Percentiles rank a stretch among this genome's conserved stretches.
These are phyloP conservation scores for Scortum barcoo DNA, from an alignment of 2,113 vertebrate genomes.

Conservation along the genomic window DNA sequence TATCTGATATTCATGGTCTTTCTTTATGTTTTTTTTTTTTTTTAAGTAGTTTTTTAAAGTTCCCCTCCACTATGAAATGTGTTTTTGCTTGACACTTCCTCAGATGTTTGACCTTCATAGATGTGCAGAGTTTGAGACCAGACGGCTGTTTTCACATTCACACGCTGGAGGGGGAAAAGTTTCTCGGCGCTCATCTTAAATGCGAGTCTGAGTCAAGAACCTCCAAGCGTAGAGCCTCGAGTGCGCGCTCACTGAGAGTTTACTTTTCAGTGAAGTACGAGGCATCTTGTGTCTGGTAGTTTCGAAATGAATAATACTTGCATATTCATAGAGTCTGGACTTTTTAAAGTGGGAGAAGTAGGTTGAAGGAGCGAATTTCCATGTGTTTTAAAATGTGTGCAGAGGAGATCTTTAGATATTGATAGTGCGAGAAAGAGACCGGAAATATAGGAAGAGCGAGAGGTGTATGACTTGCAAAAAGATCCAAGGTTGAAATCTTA, in stretches of 20 bases:
- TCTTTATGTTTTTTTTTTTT: not conserved
- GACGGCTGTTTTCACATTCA: slow-evolving; percentile 2
- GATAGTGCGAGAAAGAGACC: not conserved
- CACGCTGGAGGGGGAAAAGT: not conserved
- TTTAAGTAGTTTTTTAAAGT: not conserved
- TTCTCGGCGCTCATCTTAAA: not conserved
- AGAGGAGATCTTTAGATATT: not conserved
- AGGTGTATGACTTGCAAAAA: too few relatives aligned
- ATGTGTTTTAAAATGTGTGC: not conserved
- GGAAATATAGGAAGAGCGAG: not conserved
- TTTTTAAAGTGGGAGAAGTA: not conserved
- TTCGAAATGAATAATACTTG: not conserved
- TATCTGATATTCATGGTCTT: not conserved
- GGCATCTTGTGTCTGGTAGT: not conserved
- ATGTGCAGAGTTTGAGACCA: not conserved
- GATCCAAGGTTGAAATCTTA: not conserved
- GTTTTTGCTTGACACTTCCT: not conserved
- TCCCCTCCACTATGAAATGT: not conserved
- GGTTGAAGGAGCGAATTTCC: not conserved
- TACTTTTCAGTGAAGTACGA: too few relatives aligned
- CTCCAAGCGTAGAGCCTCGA: not conserved
- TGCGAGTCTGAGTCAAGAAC: not conserved
- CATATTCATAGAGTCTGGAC: not conserved
- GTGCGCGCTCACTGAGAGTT: not conserved
- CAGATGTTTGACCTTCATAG: not conserved